Evolutionary conservation across 1,140 invertebrate genomes (phyloP).

Genomic region (Grapholita molesta): DNA sequence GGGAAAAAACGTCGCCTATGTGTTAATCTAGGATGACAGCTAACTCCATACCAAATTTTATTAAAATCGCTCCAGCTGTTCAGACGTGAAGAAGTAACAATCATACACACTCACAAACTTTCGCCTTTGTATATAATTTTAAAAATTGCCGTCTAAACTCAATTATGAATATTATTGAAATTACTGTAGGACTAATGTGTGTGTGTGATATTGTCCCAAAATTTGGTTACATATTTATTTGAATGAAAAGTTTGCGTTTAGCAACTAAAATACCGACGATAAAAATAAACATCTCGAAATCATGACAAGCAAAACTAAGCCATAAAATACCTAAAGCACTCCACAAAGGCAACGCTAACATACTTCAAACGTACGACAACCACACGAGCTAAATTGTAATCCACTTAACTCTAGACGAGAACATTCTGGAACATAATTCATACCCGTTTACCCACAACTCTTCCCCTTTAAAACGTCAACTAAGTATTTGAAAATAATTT

Average conservation of each 20-base stretch:
- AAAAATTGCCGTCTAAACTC: no score
- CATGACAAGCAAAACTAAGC: background rate
- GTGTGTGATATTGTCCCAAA: no score
- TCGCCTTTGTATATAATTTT: no score
- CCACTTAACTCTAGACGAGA: background rate
- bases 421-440: background rate
- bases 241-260: background rate
- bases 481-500: constrained; percentile 23
- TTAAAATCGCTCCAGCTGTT: no score
- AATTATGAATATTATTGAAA: no score
- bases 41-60: no score
- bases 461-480: constrained; percentile 14
- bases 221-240: no score
- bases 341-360: background rate
- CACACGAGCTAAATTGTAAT: constrained; percentile 1
- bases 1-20: no score
- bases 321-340: background rate
- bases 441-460: constrained; percentile 5
- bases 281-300: background rate
- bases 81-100: no score
- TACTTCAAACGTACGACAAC: background rate
- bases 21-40: no score
- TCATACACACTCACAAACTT: no score
- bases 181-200: no score
- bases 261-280: background rate